phyloP scores from a whole-genome alignment of 2,888 invertebrate species.

The Andrena camellia region DNA sequence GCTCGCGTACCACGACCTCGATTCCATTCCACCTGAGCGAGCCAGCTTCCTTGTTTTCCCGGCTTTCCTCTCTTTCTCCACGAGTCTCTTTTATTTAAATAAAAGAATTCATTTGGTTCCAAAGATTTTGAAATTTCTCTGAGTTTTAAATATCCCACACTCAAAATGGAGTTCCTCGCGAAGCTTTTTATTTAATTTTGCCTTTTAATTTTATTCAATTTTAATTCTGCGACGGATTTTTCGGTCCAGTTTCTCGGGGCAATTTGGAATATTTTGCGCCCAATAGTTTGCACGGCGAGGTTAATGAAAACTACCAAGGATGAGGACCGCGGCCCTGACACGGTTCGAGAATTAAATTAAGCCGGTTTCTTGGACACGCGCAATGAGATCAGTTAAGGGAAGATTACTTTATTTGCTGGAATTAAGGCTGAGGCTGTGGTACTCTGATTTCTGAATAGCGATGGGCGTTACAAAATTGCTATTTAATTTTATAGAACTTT shows the following conservation, averaged over 20 bases:
- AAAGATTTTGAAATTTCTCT: too few species aligned
- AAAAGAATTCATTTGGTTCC: too few species aligned
- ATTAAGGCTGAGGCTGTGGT: constrained; percentile 9
- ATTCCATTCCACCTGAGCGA: constrained; percentile 30
- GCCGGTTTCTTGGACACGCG: constrained; percentile 37
- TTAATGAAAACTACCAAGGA: constrained; percentile 2
- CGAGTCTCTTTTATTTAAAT: not conserved
- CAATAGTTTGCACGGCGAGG: not conserved
- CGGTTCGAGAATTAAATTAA: constrained; percentile 44
- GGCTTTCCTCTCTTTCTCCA: not conserved
- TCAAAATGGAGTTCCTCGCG: too few species aligned
- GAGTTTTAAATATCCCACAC: too few species aligned
- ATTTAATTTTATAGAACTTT: not conserved
- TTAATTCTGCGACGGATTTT: too few species aligned
- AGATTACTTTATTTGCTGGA: constrained; percentile 43
- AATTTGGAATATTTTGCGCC: not conserved
- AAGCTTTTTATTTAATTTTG: too few species aligned
- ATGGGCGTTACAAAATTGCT: not conserved
- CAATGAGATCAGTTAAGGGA: constrained; percentile 50
- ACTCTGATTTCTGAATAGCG: constrained; percentile 33
- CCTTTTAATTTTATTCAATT: too few species aligned
- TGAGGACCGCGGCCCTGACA: constrained; percentile 25
- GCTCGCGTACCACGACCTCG: constrained; percentile 53
- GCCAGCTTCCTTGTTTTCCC: constrained; percentile 36
- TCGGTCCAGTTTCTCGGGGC: too few species aligned